phyloP scores from a whole-genome alignment of 1,140 invertebrate genomes.

The Drosophila lacertosa region DNA sequence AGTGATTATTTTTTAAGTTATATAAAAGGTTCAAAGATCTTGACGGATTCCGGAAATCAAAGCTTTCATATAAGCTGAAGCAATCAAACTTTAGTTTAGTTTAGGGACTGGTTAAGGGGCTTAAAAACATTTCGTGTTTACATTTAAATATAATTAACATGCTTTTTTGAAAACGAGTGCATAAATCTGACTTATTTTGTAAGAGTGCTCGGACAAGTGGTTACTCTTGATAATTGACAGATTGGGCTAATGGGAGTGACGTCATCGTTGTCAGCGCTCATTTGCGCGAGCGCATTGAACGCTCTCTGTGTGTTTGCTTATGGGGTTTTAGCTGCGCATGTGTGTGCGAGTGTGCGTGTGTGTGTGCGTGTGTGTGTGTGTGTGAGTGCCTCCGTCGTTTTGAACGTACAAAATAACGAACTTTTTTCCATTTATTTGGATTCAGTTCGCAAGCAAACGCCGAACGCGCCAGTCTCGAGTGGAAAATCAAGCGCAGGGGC shows the following conservation, averaged over 20 bases:
- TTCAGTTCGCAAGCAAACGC: slow-evolving; percentile 70
- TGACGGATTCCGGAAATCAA: too few relatives aligned
- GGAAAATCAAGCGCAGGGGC: slow-evolving; percentile 22
- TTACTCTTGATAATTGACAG: slow-evolving; percentile 3
- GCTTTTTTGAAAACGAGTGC: too few relatives aligned
- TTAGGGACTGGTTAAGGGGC: too few relatives aligned
- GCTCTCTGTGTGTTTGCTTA: slow-evolving; percentile 26
- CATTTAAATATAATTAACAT: too few relatives aligned
- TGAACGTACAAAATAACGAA: slow-evolving; percentile 46
- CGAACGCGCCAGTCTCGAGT: slow-evolving; percentile 65
- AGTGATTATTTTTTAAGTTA: too few relatives aligned
- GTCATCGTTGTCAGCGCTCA: slow-evolving; percentile 49
- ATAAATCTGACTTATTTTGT: too few relatives aligned
- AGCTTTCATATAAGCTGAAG: too few relatives aligned
- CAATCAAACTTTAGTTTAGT: too few relatives aligned
- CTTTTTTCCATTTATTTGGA: slow-evolving; percentile 56
- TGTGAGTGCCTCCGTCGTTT: slow-evolving; percentile 12
- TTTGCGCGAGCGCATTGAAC: slow-evolving; percentile 46
- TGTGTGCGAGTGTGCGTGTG: slow-evolving; percentile 10
- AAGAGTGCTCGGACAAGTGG: neutral
- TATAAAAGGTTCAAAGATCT: too few relatives aligned
- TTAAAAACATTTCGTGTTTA: too few relatives aligned
- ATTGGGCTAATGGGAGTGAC: slow-evolving; percentile 34
- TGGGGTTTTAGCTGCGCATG: slow-evolving; percentile 8
- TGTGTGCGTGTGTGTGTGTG: slow-evolving; percentile 14